A percentile compares a stretch with the other conserved stretches of the same genome.
Evolutionary conservation across 1,140 invertebrate genomes (phyloP).

Genomic region (Lasioglossum albipes): DNA sequence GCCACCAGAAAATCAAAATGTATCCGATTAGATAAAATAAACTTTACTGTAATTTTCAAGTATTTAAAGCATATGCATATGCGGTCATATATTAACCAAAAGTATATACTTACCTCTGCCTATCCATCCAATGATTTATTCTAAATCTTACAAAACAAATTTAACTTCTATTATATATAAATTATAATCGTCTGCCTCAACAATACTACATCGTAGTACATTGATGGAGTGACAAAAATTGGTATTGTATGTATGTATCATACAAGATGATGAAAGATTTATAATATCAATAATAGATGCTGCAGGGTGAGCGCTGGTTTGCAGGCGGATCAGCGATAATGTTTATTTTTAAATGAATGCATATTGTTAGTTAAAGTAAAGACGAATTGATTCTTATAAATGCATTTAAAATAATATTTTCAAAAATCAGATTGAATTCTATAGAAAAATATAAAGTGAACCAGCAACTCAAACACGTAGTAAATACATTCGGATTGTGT

Average conservation of each 20-base stretch:
- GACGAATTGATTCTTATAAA: background rate
- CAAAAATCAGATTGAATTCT: background rate
- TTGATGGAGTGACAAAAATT: constrained; percentile 30
- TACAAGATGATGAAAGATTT: constrained; percentile 51
- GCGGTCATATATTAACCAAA: constrained; percentile 12
- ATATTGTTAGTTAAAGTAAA: constrained; percentile 9
- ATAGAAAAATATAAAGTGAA: constrained; percentile 24
- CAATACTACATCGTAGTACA: constrained; percentile 31
- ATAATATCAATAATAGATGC: constrained; percentile 58
- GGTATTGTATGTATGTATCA: constrained; percentile 48
- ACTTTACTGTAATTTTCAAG: background rate
- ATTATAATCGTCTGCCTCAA: constrained; percentile 20
- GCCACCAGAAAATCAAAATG: too few relatives aligned
- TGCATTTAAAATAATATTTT: constrained; percentile 5
- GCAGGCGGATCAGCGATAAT: constrained; percentile 57
- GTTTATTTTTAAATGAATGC: background rate
- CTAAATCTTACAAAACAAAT: constrained; percentile 18
- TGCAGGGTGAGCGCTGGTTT: constrained; percentile 56
- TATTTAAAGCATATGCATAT: constrained; percentile 18
- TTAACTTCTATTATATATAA: constrained; percentile 17
- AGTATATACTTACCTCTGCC: constrained; percentile 10
- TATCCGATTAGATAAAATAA: constrained; percentile 5
- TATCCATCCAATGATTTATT: constrained; percentile 24
- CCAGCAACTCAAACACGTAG: constrained; percentile 43
- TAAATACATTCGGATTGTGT: constrained; percentile 58